Conservation (phyloP, 2,888 invertebrate genomes). For the Chymomyza procnemis region DNA sequence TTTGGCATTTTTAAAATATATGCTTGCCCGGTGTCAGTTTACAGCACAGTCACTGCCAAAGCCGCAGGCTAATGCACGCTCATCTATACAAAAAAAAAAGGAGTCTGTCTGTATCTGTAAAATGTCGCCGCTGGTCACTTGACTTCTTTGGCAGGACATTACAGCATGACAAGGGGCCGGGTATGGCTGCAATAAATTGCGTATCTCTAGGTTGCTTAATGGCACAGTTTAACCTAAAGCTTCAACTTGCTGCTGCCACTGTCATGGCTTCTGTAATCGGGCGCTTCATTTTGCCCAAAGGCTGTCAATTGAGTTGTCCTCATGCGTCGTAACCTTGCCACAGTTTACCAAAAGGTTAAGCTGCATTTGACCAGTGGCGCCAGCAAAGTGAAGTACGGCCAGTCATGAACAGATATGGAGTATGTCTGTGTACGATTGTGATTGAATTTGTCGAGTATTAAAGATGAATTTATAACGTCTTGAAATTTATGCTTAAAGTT, state of each 20-base stretch:
- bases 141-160: background rate
- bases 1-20: background rate
- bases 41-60: background rate
- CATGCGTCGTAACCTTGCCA: no score
- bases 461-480: background rate
- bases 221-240: constrained; percentile 36
- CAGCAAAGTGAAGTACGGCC: no score
- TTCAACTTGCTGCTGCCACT: constrained; percentile 24
- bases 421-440: background rate
- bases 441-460: background rate
- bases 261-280: background rate
- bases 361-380: background rate
- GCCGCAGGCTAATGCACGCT: background rate
- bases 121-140: background rate
- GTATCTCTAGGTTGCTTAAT: constrained; percentile 41
- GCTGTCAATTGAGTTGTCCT: background rate
- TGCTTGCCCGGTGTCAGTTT: background rate
- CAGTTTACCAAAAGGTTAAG: background rate
- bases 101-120: background rate
- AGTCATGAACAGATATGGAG: background rate
- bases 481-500: background rate
- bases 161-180: background rate
- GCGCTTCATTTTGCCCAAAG: background rate
- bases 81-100: no score
- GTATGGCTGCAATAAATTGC: constrained; percentile 19